A percentile compares a stretch with the other conserved stretches of the same genome.
phyloP scores from a whole-genome alignment of 1,140 invertebrate species.

The Microplitis demolitor region DNA sequence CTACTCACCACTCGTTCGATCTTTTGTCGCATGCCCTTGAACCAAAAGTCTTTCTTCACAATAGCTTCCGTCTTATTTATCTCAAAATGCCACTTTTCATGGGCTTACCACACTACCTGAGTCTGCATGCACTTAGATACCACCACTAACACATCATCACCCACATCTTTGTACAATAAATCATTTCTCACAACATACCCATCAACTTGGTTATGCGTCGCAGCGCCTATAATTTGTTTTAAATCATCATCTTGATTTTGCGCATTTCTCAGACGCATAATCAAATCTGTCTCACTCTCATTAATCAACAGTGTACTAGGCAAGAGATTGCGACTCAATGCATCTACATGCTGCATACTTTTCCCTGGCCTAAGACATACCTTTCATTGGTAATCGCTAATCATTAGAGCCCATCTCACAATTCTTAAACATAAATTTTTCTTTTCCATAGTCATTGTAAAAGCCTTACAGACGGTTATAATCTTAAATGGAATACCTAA shows the following conservation, averaged over 20 bases:
- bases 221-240: not conserved
- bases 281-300: not conserved
- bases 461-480: too few relatives aligned
- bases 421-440: constrained; percentile 39
- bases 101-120: not conserved
- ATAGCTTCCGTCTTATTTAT: constrained; percentile 47
- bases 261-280: not conserved
- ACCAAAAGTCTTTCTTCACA: constrained; percentile 47
- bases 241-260: not conserved
- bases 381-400: constrained; percentile 38
- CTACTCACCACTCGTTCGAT: constrained; percentile 38
- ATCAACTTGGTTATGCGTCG: constrained; percentile 3
- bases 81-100: constrained; percentile 10
- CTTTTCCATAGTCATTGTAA: constrained; percentile 43
- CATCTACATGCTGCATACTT: constrained; percentile 42
- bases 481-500: too few relatives aligned
- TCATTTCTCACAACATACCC: not conserved
- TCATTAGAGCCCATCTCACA: constrained; percentile 38
- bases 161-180: constrained; percentile 37
- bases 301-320: not conserved
- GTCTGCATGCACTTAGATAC: constrained; percentile 1
- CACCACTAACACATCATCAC: constrained; percentile 27
- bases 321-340: constrained; percentile 39
- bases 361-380: constrained; percentile 35
- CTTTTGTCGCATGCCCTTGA: constrained; percentile 38